Conservation (phyloP, 2,113 vertebrate genomes). For the Apteryx owenii region DNA sequence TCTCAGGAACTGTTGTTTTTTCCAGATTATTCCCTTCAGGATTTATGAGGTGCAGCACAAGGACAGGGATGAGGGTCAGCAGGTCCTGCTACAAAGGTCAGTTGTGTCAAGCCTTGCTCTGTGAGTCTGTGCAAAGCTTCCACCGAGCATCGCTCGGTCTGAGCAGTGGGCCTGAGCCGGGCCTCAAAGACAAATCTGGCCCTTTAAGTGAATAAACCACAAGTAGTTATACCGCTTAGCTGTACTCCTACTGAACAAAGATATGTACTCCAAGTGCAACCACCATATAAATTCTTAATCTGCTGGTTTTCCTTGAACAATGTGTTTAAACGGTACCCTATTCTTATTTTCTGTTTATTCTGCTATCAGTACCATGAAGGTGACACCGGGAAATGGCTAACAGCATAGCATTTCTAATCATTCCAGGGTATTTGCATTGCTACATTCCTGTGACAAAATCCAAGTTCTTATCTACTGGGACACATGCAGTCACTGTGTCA, state of each 20-base stretch:
- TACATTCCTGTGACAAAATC: not conserved
- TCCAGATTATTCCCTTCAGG: not conserved
- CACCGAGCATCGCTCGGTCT: accelerated
- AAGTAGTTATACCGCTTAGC: not conserved
- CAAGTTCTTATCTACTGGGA: not conserved
- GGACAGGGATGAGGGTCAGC: not conserved
- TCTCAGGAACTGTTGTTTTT: not conserved
- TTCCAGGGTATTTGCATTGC: not conserved
- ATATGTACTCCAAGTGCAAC: not conserved
- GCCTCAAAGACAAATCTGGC: not conserved
- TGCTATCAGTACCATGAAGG: not conserved
- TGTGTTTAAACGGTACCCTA: not conserved
- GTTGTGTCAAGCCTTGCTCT: not conserved
- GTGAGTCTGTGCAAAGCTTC: not conserved
- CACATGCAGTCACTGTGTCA: not conserved
- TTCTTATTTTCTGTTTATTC: not conserved
- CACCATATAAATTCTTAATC: not conserved
- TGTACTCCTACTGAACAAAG: not conserved
- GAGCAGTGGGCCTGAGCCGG: accelerated
- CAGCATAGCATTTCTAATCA: not conserved
- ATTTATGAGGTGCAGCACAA: not conserved
- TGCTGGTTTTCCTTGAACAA: not conserved
- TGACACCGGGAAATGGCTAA: not conserved
- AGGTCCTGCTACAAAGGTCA: not conserved
- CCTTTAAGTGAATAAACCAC: not conserved